Base-by-base conservation (phyloP, 2,888 invertebrate species). In the Abrostola triplasia region DNA sequence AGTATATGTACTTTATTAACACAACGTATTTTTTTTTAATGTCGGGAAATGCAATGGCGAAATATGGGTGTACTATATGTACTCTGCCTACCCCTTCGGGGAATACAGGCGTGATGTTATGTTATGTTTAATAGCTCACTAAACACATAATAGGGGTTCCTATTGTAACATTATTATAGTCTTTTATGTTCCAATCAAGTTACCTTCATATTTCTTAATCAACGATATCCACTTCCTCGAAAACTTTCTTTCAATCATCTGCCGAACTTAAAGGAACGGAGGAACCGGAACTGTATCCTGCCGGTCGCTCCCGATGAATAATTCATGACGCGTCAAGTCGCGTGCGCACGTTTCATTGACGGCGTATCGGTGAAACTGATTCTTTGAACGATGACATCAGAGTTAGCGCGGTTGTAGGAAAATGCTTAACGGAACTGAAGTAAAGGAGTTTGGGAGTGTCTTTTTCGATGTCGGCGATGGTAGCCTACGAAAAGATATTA, bases 211-310 rank as follows among this genome's bases (percentile, higher is more conserved):
- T 4, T 24, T 24, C 24, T 4, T 24, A 24, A 24, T 24, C 24
- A 24, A 24, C 4, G 4, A 24, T 24, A 24, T 24, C 24, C 24
- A 73, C 55, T 71, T 71, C 72, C 72, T 71, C 40, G 49, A 59
- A 13, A 66, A 37, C 50, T 56, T 64, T 62, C 49, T 51, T 64
- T 56, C 50, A 53, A 44, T 60, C 54, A 60, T 64, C 44, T 62
- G 41, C 48, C 59, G 49, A 49, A 62, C 13, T 40, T 36, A 56
- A n/a, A 62, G 57, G 63, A 56, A 58, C 72, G 76, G 84, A 85
- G 87, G 86, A 87, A 92, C 92, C 92, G 93, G 92, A 93, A 91
- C 88, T 90, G 79, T 92, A 89, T 93, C 93, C 93, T 89, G 91
- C 84, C 83, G 76, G 77, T 78, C 85, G 85, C 85, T 87, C 87